phyloP scores from a whole-genome alignment of 2,113 vertebrate species.

The Brienomyrus longianalis region DNA sequence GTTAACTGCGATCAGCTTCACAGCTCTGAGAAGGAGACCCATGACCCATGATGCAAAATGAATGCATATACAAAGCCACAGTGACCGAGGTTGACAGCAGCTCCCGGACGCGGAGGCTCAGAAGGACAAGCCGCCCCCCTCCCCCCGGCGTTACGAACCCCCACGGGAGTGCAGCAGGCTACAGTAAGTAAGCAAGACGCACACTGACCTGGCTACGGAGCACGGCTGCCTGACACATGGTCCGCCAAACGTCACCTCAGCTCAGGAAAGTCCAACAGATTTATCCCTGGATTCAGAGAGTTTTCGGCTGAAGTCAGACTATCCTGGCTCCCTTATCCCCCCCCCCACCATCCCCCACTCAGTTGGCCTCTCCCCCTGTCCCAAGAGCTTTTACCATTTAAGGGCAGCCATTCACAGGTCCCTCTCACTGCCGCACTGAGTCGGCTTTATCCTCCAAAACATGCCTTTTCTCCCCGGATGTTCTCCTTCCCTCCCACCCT shows the following conservation, averaged over 20 bases:
- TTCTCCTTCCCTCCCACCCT: not conserved
- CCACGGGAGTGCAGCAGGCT: not conserved
- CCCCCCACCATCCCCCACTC: not conserved
- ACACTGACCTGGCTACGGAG: not conserved
- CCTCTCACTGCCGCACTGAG: not conserved
- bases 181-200: not conserved
- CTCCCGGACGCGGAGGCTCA: not conserved
- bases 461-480: not conserved
- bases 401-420: constrained; percentile 88
- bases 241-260: not conserved
- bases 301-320: not conserved
- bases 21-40: not conserved
- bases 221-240: not conserved
- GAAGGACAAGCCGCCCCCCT: not conserved
- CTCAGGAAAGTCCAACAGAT: not conserved
- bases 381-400: constrained; percentile 99
- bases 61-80: not conserved
- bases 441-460: not conserved
- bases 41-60: not conserved
- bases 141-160: not conserved
- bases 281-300: not conserved
- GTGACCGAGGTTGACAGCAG: not conserved
- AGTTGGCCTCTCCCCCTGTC: constrained; percentile 88
- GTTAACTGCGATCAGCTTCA: not conserved
- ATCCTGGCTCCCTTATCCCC: not conserved